These are phyloP conservation scores for Azemiops feae DNA, from an alignment of 2,113 vertebrate genomes.

Conservation along the genomic window DNA sequence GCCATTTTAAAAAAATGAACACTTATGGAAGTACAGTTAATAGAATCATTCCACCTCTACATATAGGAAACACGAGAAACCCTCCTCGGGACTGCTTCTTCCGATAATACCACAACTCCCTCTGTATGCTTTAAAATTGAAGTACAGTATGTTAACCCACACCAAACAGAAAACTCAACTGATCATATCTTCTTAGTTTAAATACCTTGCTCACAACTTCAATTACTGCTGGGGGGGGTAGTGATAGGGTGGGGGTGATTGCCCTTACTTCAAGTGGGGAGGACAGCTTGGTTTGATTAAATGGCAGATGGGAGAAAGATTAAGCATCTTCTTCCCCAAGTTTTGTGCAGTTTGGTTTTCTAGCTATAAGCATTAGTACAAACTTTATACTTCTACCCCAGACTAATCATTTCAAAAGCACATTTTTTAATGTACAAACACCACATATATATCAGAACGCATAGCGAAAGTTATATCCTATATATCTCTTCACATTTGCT, in stretches of 20 bases:
- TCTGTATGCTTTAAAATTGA: neutral
- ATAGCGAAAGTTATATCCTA: conserved; percentile 24
- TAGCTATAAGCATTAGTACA: neutral
- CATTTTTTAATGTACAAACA: neutral
- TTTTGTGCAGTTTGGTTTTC: neutral
- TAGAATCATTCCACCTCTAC: neutral
- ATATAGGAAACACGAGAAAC: neutral
- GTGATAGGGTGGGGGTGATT: neutral
- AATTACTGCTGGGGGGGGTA: neutral
- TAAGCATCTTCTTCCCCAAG: neutral
- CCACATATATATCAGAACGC: neutral
- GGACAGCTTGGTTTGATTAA: neutral
- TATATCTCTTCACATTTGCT: conserved; percentile 17
- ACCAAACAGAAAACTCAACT: neutral
- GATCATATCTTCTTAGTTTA: neutral
- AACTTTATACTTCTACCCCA: neutral
- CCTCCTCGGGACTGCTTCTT: too few relatives aligned
- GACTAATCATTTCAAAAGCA: neutral
- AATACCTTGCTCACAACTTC: neutral
- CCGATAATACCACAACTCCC: neutral
- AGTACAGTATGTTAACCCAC: neutral
- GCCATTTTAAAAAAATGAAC: neutral
- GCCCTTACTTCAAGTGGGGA: neutral
- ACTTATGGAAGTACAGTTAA: neutral
- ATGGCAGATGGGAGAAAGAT: neutral